phyloP scores from a whole-genome alignment of 30 jellyfish, hydroid and myxozoan genomes.

The Phacellophora camtschatica region DNA sequence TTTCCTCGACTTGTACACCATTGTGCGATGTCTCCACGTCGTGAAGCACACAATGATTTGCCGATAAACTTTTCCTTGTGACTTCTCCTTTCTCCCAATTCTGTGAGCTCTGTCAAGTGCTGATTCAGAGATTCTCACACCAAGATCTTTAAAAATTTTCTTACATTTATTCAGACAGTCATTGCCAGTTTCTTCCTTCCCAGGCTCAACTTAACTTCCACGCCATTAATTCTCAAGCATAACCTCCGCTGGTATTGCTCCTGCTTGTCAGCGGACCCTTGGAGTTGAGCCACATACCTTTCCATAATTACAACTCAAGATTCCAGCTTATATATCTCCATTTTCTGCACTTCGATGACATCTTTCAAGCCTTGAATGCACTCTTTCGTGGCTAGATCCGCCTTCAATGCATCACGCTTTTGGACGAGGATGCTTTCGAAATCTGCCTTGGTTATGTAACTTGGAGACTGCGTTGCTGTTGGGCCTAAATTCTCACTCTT shows the following conservation, averaged over 20 bases:
- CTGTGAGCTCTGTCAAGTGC: slow-evolving; percentile 36
- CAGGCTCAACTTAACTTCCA: slow-evolving; percentile 11
- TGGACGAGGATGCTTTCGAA: not conserved
- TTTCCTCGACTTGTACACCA: not conserved
- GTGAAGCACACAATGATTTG: slow-evolving; percentile 13
- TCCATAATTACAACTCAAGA: not conserved
- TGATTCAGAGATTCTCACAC: slow-evolving; percentile 7
- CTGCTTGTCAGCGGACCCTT: not conserved
- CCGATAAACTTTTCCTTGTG: not conserved
- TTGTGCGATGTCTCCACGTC: slow-evolving; percentile 29
- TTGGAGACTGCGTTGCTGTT: too few relatives aligned
- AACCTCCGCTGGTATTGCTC: slow-evolving; percentile 30
- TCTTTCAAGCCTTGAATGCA: not conserved
- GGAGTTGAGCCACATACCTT: not conserved
- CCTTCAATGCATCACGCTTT: not conserved
- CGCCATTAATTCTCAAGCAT: slow-evolving; percentile 28
- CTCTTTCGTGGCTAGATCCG: not conserved
- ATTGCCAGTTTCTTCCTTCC: slow-evolving; percentile 14
- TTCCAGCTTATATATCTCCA: not conserved
- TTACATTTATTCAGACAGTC: slow-evolving; percentile 5
- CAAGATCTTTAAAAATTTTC: not conserved
- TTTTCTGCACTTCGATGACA: not conserved
- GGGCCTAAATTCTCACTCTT: too few relatives aligned
- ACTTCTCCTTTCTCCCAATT: not conserved
- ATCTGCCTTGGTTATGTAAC: not conserved